A percentile compares a stretch with the other conserved stretches of the same genome.
phyloP scores from a whole-genome alignment of 2,888 invertebrate genomes.

The Drosophila mulleri region DNA sequence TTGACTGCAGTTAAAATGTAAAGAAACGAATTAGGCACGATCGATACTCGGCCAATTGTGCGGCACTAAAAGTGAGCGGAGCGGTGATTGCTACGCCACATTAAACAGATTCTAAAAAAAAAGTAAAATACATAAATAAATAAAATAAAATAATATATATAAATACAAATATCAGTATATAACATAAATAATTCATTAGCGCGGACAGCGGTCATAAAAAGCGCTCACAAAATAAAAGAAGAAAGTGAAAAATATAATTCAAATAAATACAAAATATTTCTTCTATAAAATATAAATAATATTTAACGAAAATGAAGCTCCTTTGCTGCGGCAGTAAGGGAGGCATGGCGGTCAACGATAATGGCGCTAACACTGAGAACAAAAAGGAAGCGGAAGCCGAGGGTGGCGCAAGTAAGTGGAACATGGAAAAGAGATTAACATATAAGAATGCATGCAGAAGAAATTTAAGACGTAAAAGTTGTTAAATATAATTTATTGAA shows the following conservation, averaged over 20 bases:
- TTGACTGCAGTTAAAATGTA: constrained; percentile 52
- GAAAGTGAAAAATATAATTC: neutral
- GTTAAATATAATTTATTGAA: too few species aligned
- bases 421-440: neutral
- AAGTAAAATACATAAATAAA: neutral
- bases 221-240: constrained; percentile 2
- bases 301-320: constrained; percentile 48
- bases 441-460: too few species aligned
- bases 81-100: constrained; percentile 42
- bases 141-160: neutral
- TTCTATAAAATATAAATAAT: neutral
- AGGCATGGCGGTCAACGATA: constrained; percentile 44
- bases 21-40: constrained; percentile 34
- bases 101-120: constrained; percentile 29
- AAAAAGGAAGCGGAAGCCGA: constrained; percentile 62
- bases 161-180: neutral
- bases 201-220: constrained; percentile 25
- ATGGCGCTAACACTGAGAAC: constrained; percentile 10
- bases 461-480: too few species aligned
- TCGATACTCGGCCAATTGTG: constrained; percentile 30
- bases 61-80: constrained; percentile 27
- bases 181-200: constrained; percentile 25
- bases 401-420: constrained; percentile 51
- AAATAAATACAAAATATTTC: constrained; percentile 4
- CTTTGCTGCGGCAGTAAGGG: constrained; percentile 59